phyloP scores from a whole-genome alignment of 2,797 vertebrate genomes.

The Staurois parvus region DNA sequence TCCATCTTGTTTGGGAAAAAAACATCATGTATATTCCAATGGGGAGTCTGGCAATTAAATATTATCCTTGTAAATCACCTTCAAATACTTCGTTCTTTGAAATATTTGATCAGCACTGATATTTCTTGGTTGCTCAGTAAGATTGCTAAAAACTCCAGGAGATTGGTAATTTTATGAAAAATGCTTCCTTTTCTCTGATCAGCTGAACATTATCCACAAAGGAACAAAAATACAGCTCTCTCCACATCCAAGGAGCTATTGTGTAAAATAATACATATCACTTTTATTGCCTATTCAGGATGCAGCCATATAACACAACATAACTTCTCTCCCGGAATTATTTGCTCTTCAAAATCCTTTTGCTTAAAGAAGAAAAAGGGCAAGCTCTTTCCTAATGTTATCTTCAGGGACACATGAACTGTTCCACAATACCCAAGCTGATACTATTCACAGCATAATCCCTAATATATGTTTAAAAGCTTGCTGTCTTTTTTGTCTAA shows the following conservation, averaged over 20 bases:
- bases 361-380: conserved; percentile 57
- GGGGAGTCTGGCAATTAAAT: not conserved
- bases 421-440: conserved; percentile 56
- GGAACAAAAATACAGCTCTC: conserved; percentile 45
- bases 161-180: conserved; percentile 48
- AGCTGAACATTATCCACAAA: conserved; percentile 54
- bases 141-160: conserved; percentile 28
- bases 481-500: conserved; percentile 57
- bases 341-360: conserved; percentile 57
- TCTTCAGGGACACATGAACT: conserved; percentile 60
- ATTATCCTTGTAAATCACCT: conserved; percentile 20
- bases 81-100: not conserved
- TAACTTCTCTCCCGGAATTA: conserved; percentile 56
- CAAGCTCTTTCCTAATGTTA: conserved; percentile 44
- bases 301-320: conserved; percentile 52
- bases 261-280: conserved; percentile 57
- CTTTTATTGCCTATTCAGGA: conserved; percentile 57
- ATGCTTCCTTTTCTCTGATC: conserved; percentile 45
- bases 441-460: conserved; percentile 57
- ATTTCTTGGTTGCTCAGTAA: conserved; percentile 40
- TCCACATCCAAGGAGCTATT: conserved; percentile 40
- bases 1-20: no score
- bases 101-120: conserved; percentile 32
- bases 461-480: conserved; percentile 57
- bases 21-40: no score